phyloP scores from a whole-genome alignment of 2,888 invertebrate species.

The Thelaira solivaga region DNA sequence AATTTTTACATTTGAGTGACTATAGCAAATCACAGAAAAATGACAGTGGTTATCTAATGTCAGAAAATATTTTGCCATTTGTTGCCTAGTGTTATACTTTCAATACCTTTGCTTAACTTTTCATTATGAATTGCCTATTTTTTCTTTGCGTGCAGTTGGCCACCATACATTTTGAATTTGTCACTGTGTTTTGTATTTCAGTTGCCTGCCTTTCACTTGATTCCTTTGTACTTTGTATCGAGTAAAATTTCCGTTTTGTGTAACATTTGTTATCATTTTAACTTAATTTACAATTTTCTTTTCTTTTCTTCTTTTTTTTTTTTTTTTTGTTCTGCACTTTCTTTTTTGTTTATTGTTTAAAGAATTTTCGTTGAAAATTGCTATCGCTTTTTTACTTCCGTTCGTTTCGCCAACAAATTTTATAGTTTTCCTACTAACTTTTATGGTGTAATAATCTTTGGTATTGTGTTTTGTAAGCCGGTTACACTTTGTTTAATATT shows the following conservation, averaged over 20 bases:
- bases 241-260: constrained; percentile 30
- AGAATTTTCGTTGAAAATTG: constrained; percentile 44
- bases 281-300: constrained; percentile 50
- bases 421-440: not conserved
- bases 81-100: no score
- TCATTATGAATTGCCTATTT: no score
- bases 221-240: not conserved
- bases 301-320: not conserved
- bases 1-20: no score
- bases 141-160: no score
- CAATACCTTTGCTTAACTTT: no score
- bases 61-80: no score
- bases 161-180: not conserved
- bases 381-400: constrained; percentile 43
- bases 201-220: not conserved
- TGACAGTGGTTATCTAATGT: no score
- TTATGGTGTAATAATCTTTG: not conserved
- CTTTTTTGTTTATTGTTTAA: not conserved
- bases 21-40: no score
- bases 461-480: constrained; percentile 28
- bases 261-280: constrained; percentile 53
- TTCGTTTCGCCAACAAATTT: constrained; percentile 40
- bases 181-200: not conserved
- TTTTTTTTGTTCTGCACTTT: no score
- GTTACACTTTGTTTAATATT: constrained; percentile 47